phyloP scores from a whole-genome alignment of 2,888 invertebrate species.

The Punctoribates punctum region DNA sequence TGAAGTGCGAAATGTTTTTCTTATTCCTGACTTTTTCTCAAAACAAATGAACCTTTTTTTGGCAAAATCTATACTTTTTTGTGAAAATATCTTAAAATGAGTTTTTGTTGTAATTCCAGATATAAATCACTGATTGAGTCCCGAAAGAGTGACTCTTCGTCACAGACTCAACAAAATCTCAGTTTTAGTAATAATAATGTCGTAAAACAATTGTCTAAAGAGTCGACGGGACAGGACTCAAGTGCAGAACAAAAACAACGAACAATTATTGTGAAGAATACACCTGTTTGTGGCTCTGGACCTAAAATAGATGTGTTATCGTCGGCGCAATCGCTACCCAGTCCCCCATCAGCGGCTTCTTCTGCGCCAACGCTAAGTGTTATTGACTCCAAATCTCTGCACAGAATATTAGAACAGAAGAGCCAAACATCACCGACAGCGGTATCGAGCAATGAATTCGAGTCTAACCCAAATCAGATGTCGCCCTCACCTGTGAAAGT shows the following conservation, averaged over 20 bases:
- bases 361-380: conserved; percentile 23
- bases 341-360: neutral
- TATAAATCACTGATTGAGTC: conserved; percentile 10
- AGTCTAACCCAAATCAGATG: conserved; percentile 4
- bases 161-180: neutral
- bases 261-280: conserved; percentile 12
- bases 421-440: neutral
- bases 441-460: neutral
- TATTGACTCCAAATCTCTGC: conserved; percentile 27
- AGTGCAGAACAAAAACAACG: neutral
- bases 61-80: too few species aligned
- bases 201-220: neutral
- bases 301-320: conserved; percentile 1
- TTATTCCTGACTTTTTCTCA: too few species aligned
- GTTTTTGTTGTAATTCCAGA: neutral
- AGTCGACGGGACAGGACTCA: neutral
- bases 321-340: conserved; percentile 26
- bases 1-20: too few species aligned
- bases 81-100: too few species aligned
- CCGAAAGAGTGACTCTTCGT: neutral
- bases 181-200: neutral
- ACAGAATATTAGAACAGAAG: neutral
- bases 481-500: conserved; percentile 10
- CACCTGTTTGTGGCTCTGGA: neutral
- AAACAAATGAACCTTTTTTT: too few species aligned